Conservation (phyloP, 2,888 invertebrate genomes). For the Trachelus iudaicus region DNA sequence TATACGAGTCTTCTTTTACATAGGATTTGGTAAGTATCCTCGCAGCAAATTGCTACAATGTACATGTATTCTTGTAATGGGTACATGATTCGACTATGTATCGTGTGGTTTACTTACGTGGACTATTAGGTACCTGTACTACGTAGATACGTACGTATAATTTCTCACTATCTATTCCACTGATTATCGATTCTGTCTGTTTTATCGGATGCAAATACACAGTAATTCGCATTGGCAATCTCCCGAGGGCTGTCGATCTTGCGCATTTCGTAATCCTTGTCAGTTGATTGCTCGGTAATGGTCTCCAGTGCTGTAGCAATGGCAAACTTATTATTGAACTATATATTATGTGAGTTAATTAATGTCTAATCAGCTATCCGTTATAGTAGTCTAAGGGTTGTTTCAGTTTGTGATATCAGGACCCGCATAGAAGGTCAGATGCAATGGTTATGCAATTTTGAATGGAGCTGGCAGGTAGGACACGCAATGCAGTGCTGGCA, state of each 20-base stretch:
- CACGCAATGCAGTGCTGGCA: conserved; percentile 48
- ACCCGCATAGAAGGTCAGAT: neutral
- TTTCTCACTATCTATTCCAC: neutral
- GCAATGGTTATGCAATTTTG: conserved; percentile 28
- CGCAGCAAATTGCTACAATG: neutral
- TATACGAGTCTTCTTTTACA: neutral
- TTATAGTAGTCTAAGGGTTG: neutral
- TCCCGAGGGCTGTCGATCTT: neutral
- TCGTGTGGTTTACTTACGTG: no score
- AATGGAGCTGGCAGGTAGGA: conserved; percentile 48
- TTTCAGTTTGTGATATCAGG: neutral
- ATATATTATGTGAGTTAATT: neutral
- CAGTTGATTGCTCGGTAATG: neutral
- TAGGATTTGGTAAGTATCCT: neutral
- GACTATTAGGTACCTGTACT: neutral
- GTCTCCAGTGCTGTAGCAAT: neutral
- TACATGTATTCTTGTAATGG: neutral
- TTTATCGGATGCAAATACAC: neutral
- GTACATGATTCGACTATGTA: neutral
- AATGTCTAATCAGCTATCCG: neutral
- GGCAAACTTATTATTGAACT: neutral
- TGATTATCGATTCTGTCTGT: neutral
- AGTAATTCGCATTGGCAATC: neutral
- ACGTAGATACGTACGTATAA: neutral
- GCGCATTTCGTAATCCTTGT: neutral